phyloP scores from a whole-genome alignment of 2,113 vertebrate genomes.

The Mastomys coucha region DNA sequence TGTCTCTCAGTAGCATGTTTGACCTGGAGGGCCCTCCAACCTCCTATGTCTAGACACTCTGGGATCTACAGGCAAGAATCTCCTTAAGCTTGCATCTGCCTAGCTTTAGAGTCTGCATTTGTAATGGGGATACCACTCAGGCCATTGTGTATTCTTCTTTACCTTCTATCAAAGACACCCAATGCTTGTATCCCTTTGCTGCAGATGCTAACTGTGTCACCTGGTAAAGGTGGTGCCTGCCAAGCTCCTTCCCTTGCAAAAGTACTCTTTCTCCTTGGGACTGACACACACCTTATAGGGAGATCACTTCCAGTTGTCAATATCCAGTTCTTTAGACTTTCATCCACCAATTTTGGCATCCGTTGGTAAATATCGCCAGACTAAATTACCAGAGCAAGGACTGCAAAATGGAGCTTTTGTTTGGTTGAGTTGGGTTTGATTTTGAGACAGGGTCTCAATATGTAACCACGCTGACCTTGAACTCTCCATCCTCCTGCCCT shows the following conservation, averaged over 20 bases:
- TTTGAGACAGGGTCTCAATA: neutral
- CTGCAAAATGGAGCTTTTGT: neutral
- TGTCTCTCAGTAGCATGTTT: no score
- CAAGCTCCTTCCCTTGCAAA: neutral
- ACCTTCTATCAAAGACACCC: rapidly evolving
- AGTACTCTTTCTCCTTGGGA: neutral
- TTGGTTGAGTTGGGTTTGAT: neutral
- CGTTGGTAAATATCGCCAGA: neutral
- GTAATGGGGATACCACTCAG: neutral
- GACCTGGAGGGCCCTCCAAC: neutral
- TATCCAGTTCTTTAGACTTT: neutral
- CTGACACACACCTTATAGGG: neutral
- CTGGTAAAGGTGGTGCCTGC: neutral
- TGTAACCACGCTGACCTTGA: neutral
- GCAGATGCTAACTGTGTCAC: neutral
- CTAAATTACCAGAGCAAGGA: neutral
- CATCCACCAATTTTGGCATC: neutral
- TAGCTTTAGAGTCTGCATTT: neutral
- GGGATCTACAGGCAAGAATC: no score
- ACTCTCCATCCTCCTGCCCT: neutral
- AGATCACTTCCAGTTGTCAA: neutral
- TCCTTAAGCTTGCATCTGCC: neutral
- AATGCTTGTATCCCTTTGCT: neutral
- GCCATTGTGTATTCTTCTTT: neutral
- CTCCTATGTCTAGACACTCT: neutral